Evolutionary conservation across 2,888 invertebrate genomes (phyloP).

Genomic region (Electrophaes corylata): DNA sequence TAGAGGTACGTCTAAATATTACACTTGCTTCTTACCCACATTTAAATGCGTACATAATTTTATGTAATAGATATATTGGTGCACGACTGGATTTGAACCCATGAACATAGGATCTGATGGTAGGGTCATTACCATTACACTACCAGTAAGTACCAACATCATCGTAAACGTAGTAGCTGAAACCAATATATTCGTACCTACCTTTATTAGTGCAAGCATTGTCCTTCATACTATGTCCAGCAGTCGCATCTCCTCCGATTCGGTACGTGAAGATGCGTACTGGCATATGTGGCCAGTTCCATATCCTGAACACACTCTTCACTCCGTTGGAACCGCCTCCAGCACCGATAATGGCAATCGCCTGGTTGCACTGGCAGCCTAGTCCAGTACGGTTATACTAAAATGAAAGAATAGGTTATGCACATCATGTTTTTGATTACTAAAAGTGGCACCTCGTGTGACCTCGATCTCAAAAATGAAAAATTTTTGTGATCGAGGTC

Average conservation of each 20-base stretch:
- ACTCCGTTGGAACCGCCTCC: slow-evolving; percentile 93
- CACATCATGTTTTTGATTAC: background rate
- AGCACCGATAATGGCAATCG: slow-evolving; percentile 98
- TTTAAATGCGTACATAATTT: too few species aligned
- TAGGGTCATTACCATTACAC: too few species aligned
- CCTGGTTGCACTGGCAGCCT: slow-evolving; percentile 98
- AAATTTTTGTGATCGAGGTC: too few species aligned
- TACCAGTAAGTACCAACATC: too few species aligned
- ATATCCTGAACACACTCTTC: slow-evolving; percentile 86
- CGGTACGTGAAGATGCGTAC: slow-evolving; percentile 98
- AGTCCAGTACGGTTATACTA: slow-evolving; percentile 93
- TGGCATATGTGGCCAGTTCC: slow-evolving; percentile 97
- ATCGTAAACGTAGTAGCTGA: too few species aligned
- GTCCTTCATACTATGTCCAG: slow-evolving; percentile 93
- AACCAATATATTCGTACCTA: background rate
- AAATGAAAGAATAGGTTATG: slow-evolving; percentile 2
- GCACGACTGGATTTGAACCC: too few species aligned
- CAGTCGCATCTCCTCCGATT: slow-evolving; percentile 96
- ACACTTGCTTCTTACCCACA: too few species aligned
- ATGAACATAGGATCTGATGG: too few species aligned
- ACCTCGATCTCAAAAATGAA: too few species aligned
- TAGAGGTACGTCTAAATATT: too few species aligned
- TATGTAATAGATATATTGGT: too few species aligned
- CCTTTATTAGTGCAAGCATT: slow-evolving; percentile 99
- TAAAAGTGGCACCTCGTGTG: too few species aligned